Evolutionary conservation across 2,113 vertebrate genomes (phyloP).

Genomic region (Ahaetulla prasina): DNA sequence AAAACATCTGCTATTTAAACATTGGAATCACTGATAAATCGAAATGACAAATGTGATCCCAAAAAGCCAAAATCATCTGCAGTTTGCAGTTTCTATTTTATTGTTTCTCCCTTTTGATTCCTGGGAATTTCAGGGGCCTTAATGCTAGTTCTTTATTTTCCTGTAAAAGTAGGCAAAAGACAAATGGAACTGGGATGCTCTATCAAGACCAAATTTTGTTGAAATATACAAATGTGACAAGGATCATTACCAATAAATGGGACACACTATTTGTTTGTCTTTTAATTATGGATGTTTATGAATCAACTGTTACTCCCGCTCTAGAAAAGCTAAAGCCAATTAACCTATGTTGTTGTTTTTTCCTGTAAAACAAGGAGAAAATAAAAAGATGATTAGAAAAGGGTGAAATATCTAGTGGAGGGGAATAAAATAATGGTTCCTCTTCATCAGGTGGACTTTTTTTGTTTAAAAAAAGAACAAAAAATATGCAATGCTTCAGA

Average conservation of each 20-base stretch:
- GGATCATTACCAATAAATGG: conserved; percentile 45
- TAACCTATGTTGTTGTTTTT: not conserved
- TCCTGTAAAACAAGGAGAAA: conserved; percentile 7
- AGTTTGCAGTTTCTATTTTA: conserved; percentile 52
- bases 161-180: conserved; percentile 33
- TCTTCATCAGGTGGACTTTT: not conserved
- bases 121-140: conserved; percentile 21
- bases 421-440: not conserved
- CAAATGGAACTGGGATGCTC: conserved; percentile 42
- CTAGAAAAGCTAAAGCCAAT: not conserved
- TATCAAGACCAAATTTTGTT: not conserved
- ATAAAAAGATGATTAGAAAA: not conserved
- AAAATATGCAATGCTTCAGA: not conserved
- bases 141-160: not conserved
- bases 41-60: conserved; percentile 43
- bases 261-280: conserved; percentile 51
- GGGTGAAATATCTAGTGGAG: not conserved
- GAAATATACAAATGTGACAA: not conserved
- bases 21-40: conserved; percentile 52
- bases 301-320: conserved; percentile 22
- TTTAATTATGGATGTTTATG: conserved; percentile 16
- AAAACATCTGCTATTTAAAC: conserved; percentile 58
- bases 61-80: conserved; percentile 58
- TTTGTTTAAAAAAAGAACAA: not conserved
- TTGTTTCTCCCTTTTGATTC: conserved; percentile 25